phyloP scores from a whole-genome alignment of 2,888 invertebrate species.

The Trissonchulus sp. region DNA sequence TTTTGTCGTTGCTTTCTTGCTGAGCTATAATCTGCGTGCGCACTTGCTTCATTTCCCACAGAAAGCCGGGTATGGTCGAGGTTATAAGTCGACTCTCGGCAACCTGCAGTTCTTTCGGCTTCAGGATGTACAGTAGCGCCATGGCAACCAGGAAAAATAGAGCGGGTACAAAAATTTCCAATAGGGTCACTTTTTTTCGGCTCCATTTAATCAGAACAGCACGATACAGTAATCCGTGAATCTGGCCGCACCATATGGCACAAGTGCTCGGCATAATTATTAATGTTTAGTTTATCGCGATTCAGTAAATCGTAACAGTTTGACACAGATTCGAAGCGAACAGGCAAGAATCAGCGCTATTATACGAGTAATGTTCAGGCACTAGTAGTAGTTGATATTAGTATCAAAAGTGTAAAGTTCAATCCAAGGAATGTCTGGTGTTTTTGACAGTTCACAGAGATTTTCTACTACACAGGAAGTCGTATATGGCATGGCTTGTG shows the following conservation, averaged over 20 bases:
- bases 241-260: neutral
- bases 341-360: no score
- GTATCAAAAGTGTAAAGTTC: no score
- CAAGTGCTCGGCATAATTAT: no score
- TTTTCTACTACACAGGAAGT: no score
- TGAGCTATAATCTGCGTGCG: neutral
- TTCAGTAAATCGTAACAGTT: no score
- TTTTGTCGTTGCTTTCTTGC: neutral
- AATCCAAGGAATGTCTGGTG: no score
- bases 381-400: no score
- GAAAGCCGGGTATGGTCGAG: neutral
- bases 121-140: neutral
- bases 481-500: no score
- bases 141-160: neutral
- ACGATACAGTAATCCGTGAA: neutral
- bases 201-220: neutral
- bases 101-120: neutral
- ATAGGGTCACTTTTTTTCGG: neutral
- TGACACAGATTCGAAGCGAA: no score
- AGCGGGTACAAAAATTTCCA: neutral
- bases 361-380: no score
- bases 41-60: neutral
- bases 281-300: no score
- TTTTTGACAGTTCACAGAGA: no score
- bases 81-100: neutral